These are phyloP conservation scores for Zygothrica quintamaculata DNA, from an alignment of 2,888 invertebrate genomes.

Conservation along the genomic window DNA sequence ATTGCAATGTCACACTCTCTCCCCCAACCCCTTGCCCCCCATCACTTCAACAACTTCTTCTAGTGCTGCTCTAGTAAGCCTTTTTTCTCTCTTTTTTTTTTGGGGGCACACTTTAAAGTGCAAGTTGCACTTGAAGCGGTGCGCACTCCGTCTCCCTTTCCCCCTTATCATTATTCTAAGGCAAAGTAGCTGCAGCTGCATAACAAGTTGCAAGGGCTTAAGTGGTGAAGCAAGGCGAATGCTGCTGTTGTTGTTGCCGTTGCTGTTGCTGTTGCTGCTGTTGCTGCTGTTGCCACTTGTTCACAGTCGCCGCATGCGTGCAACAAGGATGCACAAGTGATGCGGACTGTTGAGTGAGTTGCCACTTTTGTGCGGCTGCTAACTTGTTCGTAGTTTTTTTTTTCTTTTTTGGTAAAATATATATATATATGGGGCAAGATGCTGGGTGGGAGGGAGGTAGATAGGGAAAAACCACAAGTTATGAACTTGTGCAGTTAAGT, in stretches of 20 bases:
- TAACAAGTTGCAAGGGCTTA: constrained; percentile 56
- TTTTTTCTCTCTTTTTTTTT: constrained; percentile 17
- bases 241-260: constrained; percentile 15
- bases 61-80: neutral
- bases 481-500: constrained; percentile 77
- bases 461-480: too few species aligned
- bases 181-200: constrained; percentile 24
- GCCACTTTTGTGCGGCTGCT: constrained; percentile 53
- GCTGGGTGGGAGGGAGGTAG: too few species aligned
- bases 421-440: neutral
- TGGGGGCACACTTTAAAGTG: constrained; percentile 20
- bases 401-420: constrained; percentile 8
- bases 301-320: constrained; percentile 48
- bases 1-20: constrained; percentile 53
- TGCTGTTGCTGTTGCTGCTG: too few species aligned
- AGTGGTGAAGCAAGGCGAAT: constrained; percentile 55
- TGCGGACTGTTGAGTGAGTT: too few species aligned
- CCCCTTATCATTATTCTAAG: neutral
- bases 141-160: constrained; percentile 12
- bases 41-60: neutral
- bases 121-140: constrained; percentile 32
- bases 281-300: constrained; percentile 31
- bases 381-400: constrained; percentile 29
- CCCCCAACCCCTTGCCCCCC: neutral
- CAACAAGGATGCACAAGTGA: constrained; percentile 46